These are phyloP conservation scores for Haliclystus octoradiatus DNA, from an alignment of 30 jellyfish, hydroid and myxozoan species.

Conservation along the genomic window DNA sequence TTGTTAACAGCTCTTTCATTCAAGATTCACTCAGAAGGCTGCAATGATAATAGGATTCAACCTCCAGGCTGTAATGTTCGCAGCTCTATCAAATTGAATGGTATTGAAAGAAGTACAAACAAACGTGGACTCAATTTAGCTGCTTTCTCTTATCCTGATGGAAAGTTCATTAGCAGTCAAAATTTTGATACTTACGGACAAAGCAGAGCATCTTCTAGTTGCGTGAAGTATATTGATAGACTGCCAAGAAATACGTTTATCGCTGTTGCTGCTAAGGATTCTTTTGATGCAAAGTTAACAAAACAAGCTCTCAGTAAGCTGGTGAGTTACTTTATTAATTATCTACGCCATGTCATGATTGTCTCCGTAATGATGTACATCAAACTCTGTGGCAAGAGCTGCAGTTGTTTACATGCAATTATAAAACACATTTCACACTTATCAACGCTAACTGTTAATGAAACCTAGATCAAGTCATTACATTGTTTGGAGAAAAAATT, in stretches of 20 bases:
- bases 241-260: not conserved
- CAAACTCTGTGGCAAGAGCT: no score
- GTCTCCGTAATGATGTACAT: no score
- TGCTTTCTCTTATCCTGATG: not conserved
- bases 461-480: no score
- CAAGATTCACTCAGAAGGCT: not conserved
- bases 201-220: no score
- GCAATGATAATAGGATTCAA: no score
- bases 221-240: not conserved
- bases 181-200: not conserved
- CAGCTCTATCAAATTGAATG: not conserved
- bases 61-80: not conserved
- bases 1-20: not conserved
- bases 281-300: constrained; percentile 3
- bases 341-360: no score
- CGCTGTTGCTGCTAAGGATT: constrained; percentile 5
- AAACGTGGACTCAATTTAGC: not conserved
- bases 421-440: no score
- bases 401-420: no score
- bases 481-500: no score
- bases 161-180: not conserved
- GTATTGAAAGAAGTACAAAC: not conserved
- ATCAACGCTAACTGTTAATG: no score
- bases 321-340: not conserved
- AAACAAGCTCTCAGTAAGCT: not conserved